Evolutionary conservation across 1,140 invertebrate species (phyloP).

Genomic region (Megalonaias nervosa): DNA sequence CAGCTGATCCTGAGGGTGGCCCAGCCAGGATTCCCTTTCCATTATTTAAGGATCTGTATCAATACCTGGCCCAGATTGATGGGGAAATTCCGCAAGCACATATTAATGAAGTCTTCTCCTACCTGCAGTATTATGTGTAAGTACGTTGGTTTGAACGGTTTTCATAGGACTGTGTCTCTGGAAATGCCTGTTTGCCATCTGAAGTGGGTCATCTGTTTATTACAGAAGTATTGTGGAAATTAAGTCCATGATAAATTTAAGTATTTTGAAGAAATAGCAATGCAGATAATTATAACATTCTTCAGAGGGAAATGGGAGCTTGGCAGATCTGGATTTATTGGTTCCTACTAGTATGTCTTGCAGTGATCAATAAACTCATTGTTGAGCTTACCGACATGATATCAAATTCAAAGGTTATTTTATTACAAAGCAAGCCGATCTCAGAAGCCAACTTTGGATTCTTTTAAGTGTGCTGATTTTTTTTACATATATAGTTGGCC

Average conservation of each 20-base stretch:
- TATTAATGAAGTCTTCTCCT: slow-evolving; percentile 65
- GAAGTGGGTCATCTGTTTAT: not conserved
- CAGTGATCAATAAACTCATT: too few species aligned
- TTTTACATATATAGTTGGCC: too few species aligned
- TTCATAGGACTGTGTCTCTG: not conserved
- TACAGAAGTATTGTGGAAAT: not conserved
- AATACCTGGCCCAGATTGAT: slow-evolving; percentile 80
- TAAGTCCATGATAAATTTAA: too few species aligned
- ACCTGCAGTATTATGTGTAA: slow-evolving; percentile 70
- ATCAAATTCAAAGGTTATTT: too few species aligned
- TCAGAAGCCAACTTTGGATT: too few species aligned
- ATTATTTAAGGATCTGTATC: slow-evolving; percentile 80
- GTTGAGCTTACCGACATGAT: too few species aligned
- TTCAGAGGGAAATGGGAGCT: not conserved
- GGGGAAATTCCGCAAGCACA: slow-evolving; percentile 72
- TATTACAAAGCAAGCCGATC: too few species aligned
- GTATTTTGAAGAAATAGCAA: not conserved
- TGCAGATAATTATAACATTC: not conserved
- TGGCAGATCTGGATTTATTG: too few species aligned
- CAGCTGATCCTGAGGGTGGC: slow-evolving; percentile 86
- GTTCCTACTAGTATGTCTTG: too few species aligned
- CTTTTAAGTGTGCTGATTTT: too few species aligned
- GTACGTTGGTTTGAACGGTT: slow-evolving; percentile 24
- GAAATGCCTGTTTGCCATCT: not conserved
- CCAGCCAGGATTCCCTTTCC: slow-evolving; percentile 80